Base-by-base conservation (phyloP, 2,113 vertebrate genomes). In the Rhizomys pruinosus region DNA sequence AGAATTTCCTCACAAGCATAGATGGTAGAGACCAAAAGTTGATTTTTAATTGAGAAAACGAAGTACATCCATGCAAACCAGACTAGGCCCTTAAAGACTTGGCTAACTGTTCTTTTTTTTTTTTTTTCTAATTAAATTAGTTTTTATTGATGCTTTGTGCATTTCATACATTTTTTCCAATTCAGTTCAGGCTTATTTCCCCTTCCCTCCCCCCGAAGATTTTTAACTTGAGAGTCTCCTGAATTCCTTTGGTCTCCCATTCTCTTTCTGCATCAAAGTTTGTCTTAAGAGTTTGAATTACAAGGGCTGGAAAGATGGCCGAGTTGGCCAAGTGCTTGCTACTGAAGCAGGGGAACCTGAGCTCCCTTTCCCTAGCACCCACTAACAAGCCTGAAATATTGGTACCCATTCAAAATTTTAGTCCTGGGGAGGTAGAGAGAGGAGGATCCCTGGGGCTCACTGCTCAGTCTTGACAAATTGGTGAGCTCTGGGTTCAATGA, bases 71-170 rank as follows among this genome's bases (percentile, higher is more conserved):
- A 42, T 80, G 0, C 25, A 82, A 94, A 15, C 34, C 34, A 86
- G n/a, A 80, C 15, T 47, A 37, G 27, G 6, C 27, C 66, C n/a
- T 89, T 87, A 84, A 95, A 80, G 17, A 94, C 92, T 73, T 87
- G 87, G 66, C 63, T 68, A 87, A 92, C 32, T 87, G 17, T 76
- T 82, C 76, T 94, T n/a, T n/a, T n/a, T n/a, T n/a, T n/a, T n/a
- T n/a, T n/a, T n/a, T n/a, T n/a, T n/a, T n/a, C n/a, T n/a, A n/a
- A n/a, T n/a, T n/a, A n/a, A n/a, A n/a, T n/a, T n/a, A n/a, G n/a
- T n/a, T n/a, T n/a, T n/a, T n/a, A n/a, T n/a, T n/a, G n/a, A n/a
- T n/a, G n/a, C n/a, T n/a, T n/a, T n/a, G n/a, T n/a, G n/a, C n/a
- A n/a, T n/a, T n/a, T n/a, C n/a, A n/a, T n/a, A n/a, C n/a, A n/a